Evolutionary conservation across 2,888 invertebrate genomes (phyloP).

Genomic region (Fabriciana adippe): DNA sequence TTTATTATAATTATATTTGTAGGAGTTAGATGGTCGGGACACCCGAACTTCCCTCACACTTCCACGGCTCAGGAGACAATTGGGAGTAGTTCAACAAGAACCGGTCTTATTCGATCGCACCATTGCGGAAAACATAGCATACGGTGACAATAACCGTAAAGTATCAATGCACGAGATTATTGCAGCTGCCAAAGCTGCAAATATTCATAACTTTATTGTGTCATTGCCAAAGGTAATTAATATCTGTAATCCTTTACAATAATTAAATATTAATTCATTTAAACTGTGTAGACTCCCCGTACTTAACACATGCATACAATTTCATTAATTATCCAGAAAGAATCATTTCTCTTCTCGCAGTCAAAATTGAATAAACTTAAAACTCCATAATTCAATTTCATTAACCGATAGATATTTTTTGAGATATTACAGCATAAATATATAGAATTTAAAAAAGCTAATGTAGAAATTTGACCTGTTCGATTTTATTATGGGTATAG

Average conservation of each 20-base stretch:
- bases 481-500: too few species aligned
- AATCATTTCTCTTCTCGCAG: background rate
- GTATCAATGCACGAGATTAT: constrained; percentile 88
- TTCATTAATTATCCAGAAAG: too few species aligned
- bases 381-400: too few species aligned
- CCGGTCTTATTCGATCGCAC: constrained; percentile 92
- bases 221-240: constrained; percentile 84
- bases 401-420: too few species aligned
- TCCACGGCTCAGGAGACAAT: constrained; percentile 85
- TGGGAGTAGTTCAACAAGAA: constrained; percentile 93
- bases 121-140: constrained; percentile 92
- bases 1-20: constrained; percentile 2
- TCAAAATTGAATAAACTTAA: too few species aligned
- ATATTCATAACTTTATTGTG: constrained; percentile 90
- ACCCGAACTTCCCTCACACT: constrained; percentile 83
- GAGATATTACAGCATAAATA: too few species aligned
- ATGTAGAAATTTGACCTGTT: too few species aligned
- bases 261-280: background rate
- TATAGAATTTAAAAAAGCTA: too few species aligned
- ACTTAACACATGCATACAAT: too few species aligned
- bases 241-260: background rate
- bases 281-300: too few species aligned
- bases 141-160: constrained; percentile 88
- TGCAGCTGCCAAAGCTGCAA: constrained; percentile 88
- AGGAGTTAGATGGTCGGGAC: constrained; percentile 82